These are phyloP conservation scores for Oncorhynchus tshawytscha DNA, from an alignment of 2,113 vertebrate species.

Conservation along the genomic window DNA sequence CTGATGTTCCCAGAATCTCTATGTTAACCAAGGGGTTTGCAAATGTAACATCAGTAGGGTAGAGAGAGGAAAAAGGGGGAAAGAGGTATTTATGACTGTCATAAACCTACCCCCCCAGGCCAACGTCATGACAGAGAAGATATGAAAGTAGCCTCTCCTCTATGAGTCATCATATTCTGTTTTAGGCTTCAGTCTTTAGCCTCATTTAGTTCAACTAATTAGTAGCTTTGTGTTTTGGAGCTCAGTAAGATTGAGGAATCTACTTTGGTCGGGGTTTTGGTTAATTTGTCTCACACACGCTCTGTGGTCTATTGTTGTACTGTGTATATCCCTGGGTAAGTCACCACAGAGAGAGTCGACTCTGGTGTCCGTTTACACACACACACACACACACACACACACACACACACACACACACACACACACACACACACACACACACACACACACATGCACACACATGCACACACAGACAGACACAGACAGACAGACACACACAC, in stretches of 20 bases:
- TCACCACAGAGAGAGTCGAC: slow-evolving; percentile 3
- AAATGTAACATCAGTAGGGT: no score
- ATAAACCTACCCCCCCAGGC: no score
- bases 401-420: slow-evolving; percentile 3
- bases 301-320: neutral
- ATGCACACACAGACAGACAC: no score
- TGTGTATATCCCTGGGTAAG: slow-evolving; percentile 13
- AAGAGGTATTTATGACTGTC: no score
- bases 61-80: no score
- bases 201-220: slow-evolving; percentile 48
- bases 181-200: slow-evolving; percentile 8
- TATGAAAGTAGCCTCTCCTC: neutral
- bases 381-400: neutral
- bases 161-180: no score
- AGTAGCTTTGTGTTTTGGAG: slow-evolving; percentile 39
- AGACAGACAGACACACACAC: no score
- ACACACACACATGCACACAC: no score
- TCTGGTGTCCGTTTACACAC: slow-evolving; percentile 31
- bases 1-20: no score
- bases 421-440: no score
- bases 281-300: slow-evolving; percentile 27
- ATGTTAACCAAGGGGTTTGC: no score
- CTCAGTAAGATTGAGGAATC: slow-evolving; percentile 27
- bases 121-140: neutral
- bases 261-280: slow-evolving; percentile 43